phyloP scores from a whole-genome alignment of 2,888 invertebrate genomes.

The Gastrophysa polygoni region DNA sequence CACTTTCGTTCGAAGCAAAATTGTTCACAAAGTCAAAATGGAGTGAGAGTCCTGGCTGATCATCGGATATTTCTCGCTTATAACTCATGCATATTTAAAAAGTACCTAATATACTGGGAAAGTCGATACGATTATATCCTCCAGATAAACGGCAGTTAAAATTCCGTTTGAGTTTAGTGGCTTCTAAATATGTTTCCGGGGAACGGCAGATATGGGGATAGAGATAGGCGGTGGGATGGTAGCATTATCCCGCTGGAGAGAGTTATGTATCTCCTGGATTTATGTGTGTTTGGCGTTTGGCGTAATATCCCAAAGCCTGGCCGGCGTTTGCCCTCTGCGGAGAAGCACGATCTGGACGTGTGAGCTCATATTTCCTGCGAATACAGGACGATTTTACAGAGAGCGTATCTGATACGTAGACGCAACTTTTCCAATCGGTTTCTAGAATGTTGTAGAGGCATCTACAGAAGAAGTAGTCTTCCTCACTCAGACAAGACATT shows the following conservation, averaged over 20 bases:
- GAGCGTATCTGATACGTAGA: too few relatives aligned
- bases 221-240: slow-evolving; percentile 45
- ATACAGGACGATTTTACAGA: background rate
- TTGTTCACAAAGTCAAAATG: too few relatives aligned
- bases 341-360: slow-evolving; percentile 57
- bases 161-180: slow-evolving; percentile 34
- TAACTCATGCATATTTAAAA: background rate
- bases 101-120: background rate
- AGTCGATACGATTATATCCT: background rate
- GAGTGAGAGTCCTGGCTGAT: background rate
- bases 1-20: too few relatives aligned
- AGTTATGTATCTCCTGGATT: slow-evolving; percentile 59
- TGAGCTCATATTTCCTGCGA: slow-evolving; percentile 37
- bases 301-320: slow-evolving; percentile 56
- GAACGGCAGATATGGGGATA: slow-evolving; percentile 21
- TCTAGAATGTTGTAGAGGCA: too few relatives aligned
- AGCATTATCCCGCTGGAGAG: slow-evolving; percentile 55
- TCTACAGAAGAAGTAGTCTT: too few relatives aligned
- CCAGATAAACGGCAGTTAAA: slow-evolving; percentile 35
- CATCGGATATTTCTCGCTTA: background rate
- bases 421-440: too few relatives aligned
- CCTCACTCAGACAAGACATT: too few relatives aligned
- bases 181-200: slow-evolving; percentile 9
- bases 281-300: slow-evolving; percentile 54
- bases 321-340: slow-evolving; percentile 40